Base-by-base conservation (phyloP, 2,113 vertebrate genomes). In the Lagopus muta region DNA sequence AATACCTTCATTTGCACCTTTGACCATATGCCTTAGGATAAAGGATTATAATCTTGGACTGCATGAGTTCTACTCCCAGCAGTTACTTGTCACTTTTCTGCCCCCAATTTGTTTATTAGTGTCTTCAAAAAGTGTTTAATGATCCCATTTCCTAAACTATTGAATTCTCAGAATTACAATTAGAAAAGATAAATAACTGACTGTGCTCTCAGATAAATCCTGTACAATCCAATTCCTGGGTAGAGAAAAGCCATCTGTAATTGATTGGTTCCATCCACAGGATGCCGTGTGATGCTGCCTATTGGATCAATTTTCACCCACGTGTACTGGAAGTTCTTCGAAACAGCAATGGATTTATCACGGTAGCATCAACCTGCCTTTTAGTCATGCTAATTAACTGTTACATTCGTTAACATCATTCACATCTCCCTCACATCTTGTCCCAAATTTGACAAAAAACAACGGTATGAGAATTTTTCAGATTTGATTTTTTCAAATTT, bases 181-280 rank as follows among this genome's bases (percentile, higher is more conserved):
- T 20, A 69, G 22, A 58, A 86, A 83, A 76, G 0, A 4, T 22
- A 79, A 79, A 38, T 45, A 76, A 86, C 58, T 30, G 36, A 38
- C 32, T 38, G 72, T 48, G 48, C 64, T 80, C 43, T 30, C 77
- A 83, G 58, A 48, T n/a, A 4, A 92, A 76, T n/a, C 58, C 32
- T 3, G 0, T 3, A 36, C 48, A 72, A 55, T 7, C 50, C 38
- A 60, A 27, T 7, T 60, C 27, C 27, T 14, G 18, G 8, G 22
- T 2, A 67, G 30, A 66, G n/a, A 48, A 95, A 86, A 34, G 12
- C 25, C 57, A 11, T 15, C 24, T 40, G 2, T 2, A 58, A 67
- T 0, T 25, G 32, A 84, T 19, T 50, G 54, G 32, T 25, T 83
- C 7, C 47, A 84, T 81, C 48, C 82, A 69, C 54, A 55, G 40